phyloP scores from a whole-genome alignment of 2,113 vertebrate species.

The Ptilonorhynchus violaceus region DNA sequence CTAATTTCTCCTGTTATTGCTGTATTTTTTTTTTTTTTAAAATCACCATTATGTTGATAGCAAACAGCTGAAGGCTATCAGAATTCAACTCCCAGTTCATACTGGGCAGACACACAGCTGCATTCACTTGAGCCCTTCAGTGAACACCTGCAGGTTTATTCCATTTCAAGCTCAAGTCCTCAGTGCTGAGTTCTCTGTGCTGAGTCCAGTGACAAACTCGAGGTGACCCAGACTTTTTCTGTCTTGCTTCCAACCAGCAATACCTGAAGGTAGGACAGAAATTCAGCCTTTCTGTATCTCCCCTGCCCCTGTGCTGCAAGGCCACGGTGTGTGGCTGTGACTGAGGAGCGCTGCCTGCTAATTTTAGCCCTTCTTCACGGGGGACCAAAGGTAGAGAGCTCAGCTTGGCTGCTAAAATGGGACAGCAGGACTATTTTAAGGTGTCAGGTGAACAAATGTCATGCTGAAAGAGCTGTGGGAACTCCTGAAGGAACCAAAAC shows the following conservation, averaged over 20 bases:
- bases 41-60: background rate
- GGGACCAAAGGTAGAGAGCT: background rate
- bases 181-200: background rate
- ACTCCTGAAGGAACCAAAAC: background rate
- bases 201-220: background rate
- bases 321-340: background rate
- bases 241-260: background rate
- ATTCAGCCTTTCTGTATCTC: background rate
- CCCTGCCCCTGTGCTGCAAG: background rate
- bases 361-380: background rate
- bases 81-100: background rate
- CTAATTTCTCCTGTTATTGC: background rate
- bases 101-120: background rate
- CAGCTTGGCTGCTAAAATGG: background rate
- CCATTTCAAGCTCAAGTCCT: background rate
- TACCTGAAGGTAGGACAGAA: background rate
- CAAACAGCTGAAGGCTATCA: background rate
- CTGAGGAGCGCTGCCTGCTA: background rate
- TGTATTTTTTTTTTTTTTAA: background rate
- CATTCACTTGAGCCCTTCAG: background rate
- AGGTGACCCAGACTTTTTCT: background rate
- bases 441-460: background rate
- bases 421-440: background rate
- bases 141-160: background rate
- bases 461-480: background rate